Conservation (phyloP, 2,113 vertebrate species). For the Cephalopholis sonnerati region DNA sequence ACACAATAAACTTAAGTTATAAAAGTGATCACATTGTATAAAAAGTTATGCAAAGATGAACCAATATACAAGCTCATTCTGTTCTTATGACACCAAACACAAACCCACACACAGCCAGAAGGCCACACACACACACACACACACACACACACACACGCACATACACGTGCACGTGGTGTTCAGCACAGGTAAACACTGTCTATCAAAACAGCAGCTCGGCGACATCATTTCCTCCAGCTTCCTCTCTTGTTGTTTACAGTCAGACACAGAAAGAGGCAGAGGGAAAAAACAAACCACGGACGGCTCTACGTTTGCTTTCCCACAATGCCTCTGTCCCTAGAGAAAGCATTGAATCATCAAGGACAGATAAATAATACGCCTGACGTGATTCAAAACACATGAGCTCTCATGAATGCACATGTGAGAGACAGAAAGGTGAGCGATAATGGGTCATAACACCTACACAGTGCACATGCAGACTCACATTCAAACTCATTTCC, state of each 20-base stretch:
- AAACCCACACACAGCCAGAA: background rate
- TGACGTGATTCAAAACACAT: background rate
- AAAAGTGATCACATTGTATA: background rate
- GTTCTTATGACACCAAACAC: background rate
- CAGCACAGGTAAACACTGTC: constrained; percentile 27
- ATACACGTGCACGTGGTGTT: background rate
- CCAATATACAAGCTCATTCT: background rate
- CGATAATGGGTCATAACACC: no score
- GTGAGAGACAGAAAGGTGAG: background rate
- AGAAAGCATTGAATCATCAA: constrained; percentile 16
- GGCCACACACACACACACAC: background rate
- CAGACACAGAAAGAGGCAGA: background rate
- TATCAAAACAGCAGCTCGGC: constrained; percentile 23
- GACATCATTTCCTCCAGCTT: constrained; percentile 30
- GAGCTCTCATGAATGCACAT: background rate
- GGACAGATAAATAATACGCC: background rate
- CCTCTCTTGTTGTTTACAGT: constrained; percentile 43
- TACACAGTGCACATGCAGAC: background rate
- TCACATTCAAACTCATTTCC: background rate
- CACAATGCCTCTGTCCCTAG: background rate
- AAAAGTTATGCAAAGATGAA: background rate
- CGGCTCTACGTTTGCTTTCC: constrained; percentile 31
- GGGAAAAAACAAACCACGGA: constrained; percentile 24
- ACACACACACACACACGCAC: background rate
- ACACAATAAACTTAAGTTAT: no score